phyloP scores from a whole-genome alignment of 2,888 invertebrate species.

The Synergus umbraculus region DNA sequence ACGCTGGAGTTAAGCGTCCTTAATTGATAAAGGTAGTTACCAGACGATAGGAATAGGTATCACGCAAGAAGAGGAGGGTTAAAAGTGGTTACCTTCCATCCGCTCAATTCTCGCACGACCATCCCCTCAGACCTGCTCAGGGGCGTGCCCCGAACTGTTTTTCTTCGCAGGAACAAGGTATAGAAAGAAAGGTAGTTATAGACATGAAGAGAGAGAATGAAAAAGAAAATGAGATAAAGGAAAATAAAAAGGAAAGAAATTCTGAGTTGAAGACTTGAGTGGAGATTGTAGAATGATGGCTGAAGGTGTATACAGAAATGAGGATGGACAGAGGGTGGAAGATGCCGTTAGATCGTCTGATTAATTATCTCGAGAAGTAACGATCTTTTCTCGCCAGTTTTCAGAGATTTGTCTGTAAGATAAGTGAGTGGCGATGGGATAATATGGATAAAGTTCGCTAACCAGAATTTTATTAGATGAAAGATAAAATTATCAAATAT shows the following conservation, averaged over 20 bases:
- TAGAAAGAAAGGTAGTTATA: conserved; percentile 34
- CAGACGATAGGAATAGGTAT: conserved; percentile 49
- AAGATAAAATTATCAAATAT: background rate
- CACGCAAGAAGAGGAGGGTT: conserved; percentile 45
- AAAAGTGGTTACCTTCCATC: conserved; percentile 41
- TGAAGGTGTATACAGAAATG: conserved; percentile 27
- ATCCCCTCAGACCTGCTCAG: conserved; percentile 44
- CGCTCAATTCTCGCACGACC: conserved; percentile 56
- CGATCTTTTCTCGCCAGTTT: conserved; percentile 29
- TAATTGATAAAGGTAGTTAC: conserved; percentile 52
- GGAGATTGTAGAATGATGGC: conserved; percentile 16
- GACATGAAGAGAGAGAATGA: background rate
- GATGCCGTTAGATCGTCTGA: conserved; percentile 26
- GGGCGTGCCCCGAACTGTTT: conserved; percentile 50
- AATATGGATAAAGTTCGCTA: background rate
- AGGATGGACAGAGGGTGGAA: conserved; percentile 4
- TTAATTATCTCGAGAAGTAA: conserved; percentile 35
- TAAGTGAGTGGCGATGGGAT: background rate
- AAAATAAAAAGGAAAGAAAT: conserved; percentile 32
- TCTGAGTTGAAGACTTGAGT: conserved; percentile 25
- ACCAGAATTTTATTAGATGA: background rate
- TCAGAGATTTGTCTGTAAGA: background rate
- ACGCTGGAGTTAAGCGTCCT: conserved; percentile 39
- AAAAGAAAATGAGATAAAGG: conserved; percentile 35
- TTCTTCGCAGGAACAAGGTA: conserved; percentile 50